These are phyloP conservation scores for Noturus placidus DNA, from an alignment of 2,113 vertebrate genomes.

Conservation along the genomic window DNA sequence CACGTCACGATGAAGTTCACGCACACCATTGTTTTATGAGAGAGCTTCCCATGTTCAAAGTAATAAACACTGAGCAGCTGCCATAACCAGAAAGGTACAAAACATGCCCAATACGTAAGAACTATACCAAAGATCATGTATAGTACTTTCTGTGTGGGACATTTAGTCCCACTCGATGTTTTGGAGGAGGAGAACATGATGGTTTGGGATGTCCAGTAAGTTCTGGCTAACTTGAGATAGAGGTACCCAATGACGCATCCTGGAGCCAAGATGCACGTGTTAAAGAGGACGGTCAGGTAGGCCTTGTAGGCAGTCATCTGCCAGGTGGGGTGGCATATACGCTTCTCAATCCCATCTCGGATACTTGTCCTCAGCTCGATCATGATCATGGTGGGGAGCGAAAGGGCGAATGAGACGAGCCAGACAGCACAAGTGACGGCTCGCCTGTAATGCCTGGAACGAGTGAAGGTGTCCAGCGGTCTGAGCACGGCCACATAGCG, in stretches of 20 bases:
- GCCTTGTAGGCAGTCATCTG: slow-evolving; percentile 56
- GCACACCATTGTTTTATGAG: slow-evolving; percentile 52
- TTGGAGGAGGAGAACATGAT: slow-evolving; percentile 33
- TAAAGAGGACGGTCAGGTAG: slow-evolving; percentile 61
- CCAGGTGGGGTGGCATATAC: slow-evolving; percentile 63
- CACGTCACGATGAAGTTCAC: slow-evolving; percentile 61
- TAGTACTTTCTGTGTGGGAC: slow-evolving; percentile 58
- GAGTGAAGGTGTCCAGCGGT: slow-evolving; percentile 58
- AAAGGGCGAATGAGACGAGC: slow-evolving; percentile 55
- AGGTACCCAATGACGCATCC: slow-evolving; percentile 59
- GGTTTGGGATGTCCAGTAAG: slow-evolving; percentile 60
- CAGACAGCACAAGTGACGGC: slow-evolving; percentile 54
- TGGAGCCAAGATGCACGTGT: slow-evolving; percentile 60
- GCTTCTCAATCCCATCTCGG: slow-evolving; percentile 54
- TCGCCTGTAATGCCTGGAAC: slow-evolving; percentile 52
- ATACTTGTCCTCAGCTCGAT: slow-evolving; percentile 52
- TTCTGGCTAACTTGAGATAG: slow-evolving; percentile 56
- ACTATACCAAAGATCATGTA: slow-evolving; percentile 62
- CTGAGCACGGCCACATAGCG: slow-evolving; percentile 59
- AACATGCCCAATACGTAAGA: slow-evolving; percentile 60
- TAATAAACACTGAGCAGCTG: slow-evolving; percentile 59
- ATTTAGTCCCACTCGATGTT: slow-evolving; percentile 32
- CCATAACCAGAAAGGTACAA: slow-evolving; percentile 63
- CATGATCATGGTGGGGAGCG: slow-evolving; percentile 62
- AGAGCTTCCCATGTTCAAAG: slow-evolving; percentile 44